A percentile compares a stretch with the other conserved stretches of the same genome.
Conservation (phyloP, 1,140 invertebrate species). For the Ooceraea biroi region DNA sequence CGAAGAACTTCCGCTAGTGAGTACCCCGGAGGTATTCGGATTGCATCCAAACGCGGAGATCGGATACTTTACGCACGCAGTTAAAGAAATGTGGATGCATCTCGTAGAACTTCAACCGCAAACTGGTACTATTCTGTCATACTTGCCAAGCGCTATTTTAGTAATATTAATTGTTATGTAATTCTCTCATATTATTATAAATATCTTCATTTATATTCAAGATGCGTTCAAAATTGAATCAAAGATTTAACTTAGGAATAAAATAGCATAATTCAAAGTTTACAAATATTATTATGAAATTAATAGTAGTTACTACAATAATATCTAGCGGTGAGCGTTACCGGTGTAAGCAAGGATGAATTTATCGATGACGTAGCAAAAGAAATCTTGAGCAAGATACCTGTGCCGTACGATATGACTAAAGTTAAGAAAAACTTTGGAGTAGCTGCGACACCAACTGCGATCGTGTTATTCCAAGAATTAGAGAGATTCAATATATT, state of each 20-base stretch:
- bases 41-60: constrained; percentile 97
- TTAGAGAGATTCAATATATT: constrained; percentile 94
- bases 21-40: constrained; percentile 95
- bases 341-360: constrained; percentile 91
- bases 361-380: constrained; percentile 93
- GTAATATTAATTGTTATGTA: neutral
- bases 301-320: neutral
- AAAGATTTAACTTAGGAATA: neutral
- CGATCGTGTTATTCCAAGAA: constrained; percentile 95
- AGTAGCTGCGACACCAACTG: constrained; percentile 91
- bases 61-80: constrained; percentile 94
- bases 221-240: neutral
- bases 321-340: constrained; percentile 68
- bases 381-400: constrained; percentile 92
- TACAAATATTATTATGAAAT: neutral
- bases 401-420: constrained; percentile 91
- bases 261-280: neutral
- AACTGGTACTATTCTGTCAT: constrained; percentile 87
- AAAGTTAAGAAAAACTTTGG: constrained; percentile 92
- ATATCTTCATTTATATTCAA: neutral
- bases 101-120: constrained; percentile 95
- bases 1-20: constrained; percentile 90
- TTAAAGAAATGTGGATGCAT: constrained; percentile 93
- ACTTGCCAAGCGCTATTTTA: neutral
- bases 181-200: neutral